These are phyloP conservation scores for Scolopax rusticola DNA, from an alignment of 2,797 vertebrate species.

Conservation along the genomic window DNA sequence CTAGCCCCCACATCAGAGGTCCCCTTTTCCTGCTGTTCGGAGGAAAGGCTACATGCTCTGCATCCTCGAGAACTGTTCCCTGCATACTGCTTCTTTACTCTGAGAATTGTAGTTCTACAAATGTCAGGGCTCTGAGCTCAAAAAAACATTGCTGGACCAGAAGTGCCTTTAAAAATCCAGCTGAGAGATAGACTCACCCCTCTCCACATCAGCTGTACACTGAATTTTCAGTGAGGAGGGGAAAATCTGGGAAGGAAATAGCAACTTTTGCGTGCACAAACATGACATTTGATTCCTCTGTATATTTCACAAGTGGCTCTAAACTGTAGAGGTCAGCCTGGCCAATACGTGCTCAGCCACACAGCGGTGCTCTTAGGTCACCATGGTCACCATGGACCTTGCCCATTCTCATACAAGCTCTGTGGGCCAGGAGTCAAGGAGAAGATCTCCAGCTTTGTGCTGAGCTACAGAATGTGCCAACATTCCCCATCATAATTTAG, in stretches of 20 bases:
- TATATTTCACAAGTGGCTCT: neutral
- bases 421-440: neutral
- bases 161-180: neutral
- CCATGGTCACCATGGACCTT: neutral
- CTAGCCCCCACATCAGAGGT: neutral
- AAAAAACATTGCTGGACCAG: neutral
- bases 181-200: neutral
- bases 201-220: neutral
- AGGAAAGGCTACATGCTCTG: neutral
- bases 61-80: neutral
- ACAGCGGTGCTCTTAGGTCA: neutral
- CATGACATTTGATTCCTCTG: neutral
- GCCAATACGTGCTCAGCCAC: neutral
- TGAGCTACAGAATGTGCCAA: fast-evolving
- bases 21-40: neutral
- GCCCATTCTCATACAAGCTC: fast-evolving
- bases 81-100: neutral
- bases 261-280: neutral
- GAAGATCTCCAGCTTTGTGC: neutral
- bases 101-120: neutral
- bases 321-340: neutral
- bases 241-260: neutral
- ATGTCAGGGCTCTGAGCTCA: neutral
- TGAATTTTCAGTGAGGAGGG: neutral
- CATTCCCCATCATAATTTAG: neutral